Evolutionary conservation across 2,797 vertebrate genomes (phyloP), one percentile per base, ranked within the genome.

Genomic region (Limosa lapponica): DNA sequence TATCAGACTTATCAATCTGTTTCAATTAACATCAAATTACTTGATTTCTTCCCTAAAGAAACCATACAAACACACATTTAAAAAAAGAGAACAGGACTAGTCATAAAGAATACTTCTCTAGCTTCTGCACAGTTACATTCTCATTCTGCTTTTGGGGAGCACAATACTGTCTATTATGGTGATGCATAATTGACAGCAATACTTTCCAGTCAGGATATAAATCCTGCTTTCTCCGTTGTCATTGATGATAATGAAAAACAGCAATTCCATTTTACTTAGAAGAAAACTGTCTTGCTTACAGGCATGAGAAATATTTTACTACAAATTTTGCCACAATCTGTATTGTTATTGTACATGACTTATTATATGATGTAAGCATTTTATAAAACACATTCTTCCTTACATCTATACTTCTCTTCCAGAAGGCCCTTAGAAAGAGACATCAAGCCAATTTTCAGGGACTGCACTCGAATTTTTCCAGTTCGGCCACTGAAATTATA

Each of bases 391-490:
- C 25, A 18, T 57, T 89, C 27, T 79, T 97, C 98, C 99, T 98
- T 98, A 99, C 99, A 99, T 99, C 98, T 99, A 97, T 99, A 99
- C 93, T 99, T 99, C 95, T 99, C 99, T 95, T 99, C 99, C 96
- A 99, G 98, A 93, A 99, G 99, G 55, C 99, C 99, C 95, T 99
- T 99, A 88, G 98, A 99, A 85, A 99, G 99, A 84, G 99, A 99
- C 64, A 99, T 99, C 95, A 99, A 96, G 66, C 99, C 99, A 67
- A 99, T 99, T 98, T 99, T 99, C 98, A 99, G 98, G 84, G 99
- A 99, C 86, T 99, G 98, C 83, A 99, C 99, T 41, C 99, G 98
- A 87, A 99, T 99, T 98, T 99, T 99, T 93, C 99, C 99, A 89
- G 98, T 99, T 87, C 99, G 99, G 85, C 99, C 99, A 62, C 99